Conservation (phyloP, 2,797 vertebrate species). For the Sphenodon punctatus region DNA sequence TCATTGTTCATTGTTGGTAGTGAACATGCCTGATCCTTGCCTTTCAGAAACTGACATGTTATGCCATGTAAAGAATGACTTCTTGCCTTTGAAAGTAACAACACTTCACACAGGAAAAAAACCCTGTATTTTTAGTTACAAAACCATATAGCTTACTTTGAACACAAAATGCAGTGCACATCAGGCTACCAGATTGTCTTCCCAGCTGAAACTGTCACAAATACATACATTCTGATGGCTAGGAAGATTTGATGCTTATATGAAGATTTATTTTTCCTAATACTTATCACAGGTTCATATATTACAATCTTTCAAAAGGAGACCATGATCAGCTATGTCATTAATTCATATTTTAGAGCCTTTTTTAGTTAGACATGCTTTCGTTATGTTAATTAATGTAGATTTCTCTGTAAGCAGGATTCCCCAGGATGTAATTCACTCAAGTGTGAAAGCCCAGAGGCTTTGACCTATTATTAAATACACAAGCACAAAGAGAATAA, state of each 20-base stretch:
- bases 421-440: slow-evolving; percentile 56
- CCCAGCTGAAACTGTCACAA: neutral
- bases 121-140: neutral
- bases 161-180: neutral
- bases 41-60: neutral
- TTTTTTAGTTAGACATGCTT: slow-evolving; percentile 53
- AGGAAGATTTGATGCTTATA: neutral
- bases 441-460: slow-evolving; percentile 63
- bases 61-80: neutral
- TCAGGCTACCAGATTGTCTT: neutral
- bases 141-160: neutral
- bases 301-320: slow-evolving; percentile 5
- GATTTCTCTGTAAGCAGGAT: slow-evolving; percentile 38
- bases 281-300: neutral
- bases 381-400: slow-evolving; percentile 62
- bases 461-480: slow-evolving; percentile 65
- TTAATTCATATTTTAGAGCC: slow-evolving; percentile 59
- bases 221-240: neutral
- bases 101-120: neutral
- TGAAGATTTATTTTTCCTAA: neutral
- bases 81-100: neutral
- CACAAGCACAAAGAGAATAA: slow-evolving; percentile 6
- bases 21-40: neutral
- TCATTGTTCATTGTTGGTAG: rapidly evolving
- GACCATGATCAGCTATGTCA: slow-evolving; percentile 50